These are phyloP conservation scores for Scomberomorus guttatus DNA, from an alignment of 2,797 vertebrate species.

Conservation along the genomic window DNA sequence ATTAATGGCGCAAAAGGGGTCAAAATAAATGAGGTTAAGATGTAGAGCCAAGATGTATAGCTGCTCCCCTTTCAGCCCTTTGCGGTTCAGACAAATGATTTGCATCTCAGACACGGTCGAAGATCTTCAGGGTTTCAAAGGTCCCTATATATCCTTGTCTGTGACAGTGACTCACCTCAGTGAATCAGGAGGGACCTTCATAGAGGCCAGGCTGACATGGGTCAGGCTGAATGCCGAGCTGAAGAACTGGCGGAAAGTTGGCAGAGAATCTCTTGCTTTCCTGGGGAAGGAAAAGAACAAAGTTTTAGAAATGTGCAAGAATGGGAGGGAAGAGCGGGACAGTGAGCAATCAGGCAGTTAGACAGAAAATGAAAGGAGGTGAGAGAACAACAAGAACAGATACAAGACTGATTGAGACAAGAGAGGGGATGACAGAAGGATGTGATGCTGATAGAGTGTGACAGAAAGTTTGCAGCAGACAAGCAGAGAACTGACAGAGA, in stretches of 20 bases:
- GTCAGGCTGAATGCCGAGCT: conserved; percentile 90
- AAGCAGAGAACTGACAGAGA: conserved; percentile 26
- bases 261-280: conserved; percentile 87
- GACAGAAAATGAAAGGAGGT: conserved; percentile 41
- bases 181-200: conserved; percentile 89
- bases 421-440: conserved; percentile 34
- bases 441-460: conserved; percentile 45
- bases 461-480: conserved; percentile 47
- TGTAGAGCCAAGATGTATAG: background rate
- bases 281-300: conserved; percentile 68
- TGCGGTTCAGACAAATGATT: conserved; percentile 3
- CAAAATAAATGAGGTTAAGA: conserved; percentile 19
- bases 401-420: conserved; percentile 41
- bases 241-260: conserved; percentile 92
- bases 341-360: conserved; percentile 10
- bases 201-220: conserved; percentile 87
- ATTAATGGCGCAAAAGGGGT: background rate
- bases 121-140: conserved; percentile 4
- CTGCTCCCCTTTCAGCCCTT: background rate
- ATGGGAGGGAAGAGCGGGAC: background rate
- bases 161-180: conserved; percentile 83
- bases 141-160: conserved; percentile 4
- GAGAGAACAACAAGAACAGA: conserved; percentile 31
- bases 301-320: background rate
- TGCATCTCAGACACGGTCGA: background rate